A percentile compares a stretch with the other conserved stretches of the same genome.
Evolutionary conservation across 2,113 vertebrate genomes (phyloP).

Genomic region (Lasiurus cinereus): DNA sequence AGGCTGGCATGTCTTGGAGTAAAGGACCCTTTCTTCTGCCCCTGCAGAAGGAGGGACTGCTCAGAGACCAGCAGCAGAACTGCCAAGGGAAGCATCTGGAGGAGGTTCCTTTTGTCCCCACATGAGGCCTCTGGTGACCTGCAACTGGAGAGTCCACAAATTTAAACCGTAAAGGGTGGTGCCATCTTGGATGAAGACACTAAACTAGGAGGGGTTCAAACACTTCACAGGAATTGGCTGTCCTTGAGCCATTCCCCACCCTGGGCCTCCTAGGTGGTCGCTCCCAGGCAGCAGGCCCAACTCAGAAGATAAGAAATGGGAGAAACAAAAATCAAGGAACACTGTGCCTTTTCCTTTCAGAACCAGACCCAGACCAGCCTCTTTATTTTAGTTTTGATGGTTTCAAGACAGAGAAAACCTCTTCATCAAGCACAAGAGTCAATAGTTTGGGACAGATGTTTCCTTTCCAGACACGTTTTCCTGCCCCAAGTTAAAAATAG

Average conservation of each 20-base stretch:
- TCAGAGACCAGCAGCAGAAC: not conserved
- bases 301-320: not conserved
- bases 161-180: not conserved
- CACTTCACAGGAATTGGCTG: not conserved
- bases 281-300: not conserved
- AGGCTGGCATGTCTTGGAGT: not conserved
- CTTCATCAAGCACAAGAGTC: conserved; percentile 51
- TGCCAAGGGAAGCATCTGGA: not conserved
- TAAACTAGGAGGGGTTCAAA: not conserved
- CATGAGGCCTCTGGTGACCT: not conserved
- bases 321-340: not conserved
- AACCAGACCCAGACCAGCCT: not conserved
- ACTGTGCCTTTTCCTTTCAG: not conserved
- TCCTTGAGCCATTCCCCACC: not conserved
- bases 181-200: conserved; percentile 56
- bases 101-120: not conserved
- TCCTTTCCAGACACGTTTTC: conserved; percentile 84
- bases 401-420: conserved; percentile 60
- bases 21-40: not conserved
- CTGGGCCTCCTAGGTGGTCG: not conserved
- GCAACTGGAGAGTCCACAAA: not conserved
- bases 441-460: conserved; percentile 83
- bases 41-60: not conserved
- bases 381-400: conserved; percentile 21
- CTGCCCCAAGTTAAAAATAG: conserved; percentile 78